Evolutionary conservation across 2,113 vertebrate genomes (phyloP).

Genomic region (Cervus canadensis): DNA sequence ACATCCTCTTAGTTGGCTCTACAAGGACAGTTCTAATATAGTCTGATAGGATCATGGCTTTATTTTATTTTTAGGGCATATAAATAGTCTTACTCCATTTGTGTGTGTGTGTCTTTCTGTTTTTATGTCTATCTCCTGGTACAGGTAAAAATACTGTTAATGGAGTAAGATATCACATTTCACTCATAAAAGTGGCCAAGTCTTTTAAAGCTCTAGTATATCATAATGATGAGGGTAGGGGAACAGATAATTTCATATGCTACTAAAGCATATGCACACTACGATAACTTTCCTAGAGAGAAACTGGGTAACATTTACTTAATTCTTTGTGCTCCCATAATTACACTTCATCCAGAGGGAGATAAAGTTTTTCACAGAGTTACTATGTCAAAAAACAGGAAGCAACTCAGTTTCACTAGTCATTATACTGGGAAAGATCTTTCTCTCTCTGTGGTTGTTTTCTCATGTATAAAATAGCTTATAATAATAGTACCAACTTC

Average conservation of each 20-base stretch:
- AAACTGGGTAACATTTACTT: not conserved
- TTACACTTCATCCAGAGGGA: not conserved
- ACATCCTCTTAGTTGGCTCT: not conserved
- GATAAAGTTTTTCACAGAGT: not conserved
- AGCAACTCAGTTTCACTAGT: not conserved
- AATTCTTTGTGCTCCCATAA: not conserved
- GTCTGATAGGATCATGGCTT: not conserved
- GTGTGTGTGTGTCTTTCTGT: not conserved
- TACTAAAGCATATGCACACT: not conserved
- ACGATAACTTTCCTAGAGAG: not conserved
- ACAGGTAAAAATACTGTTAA: not conserved
- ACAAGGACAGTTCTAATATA: not conserved
- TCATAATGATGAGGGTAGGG: not conserved
- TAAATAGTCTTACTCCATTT: not conserved
- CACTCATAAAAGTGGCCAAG: not conserved
- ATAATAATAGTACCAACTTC: not conserved
- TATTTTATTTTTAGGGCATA: not conserved
- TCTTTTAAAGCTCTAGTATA: not conserved
- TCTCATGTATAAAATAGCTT: not conserved
- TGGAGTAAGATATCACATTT: not conserved
- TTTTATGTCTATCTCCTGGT: not conserved
- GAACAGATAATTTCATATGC: not conserved
- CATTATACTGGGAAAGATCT: not conserved
- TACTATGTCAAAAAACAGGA: not conserved
- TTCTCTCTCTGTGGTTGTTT: not conserved